These are phyloP conservation scores for Sericinus montela DNA, from an alignment of 2,888 invertebrate genomes.

Conservation along the genomic window DNA sequence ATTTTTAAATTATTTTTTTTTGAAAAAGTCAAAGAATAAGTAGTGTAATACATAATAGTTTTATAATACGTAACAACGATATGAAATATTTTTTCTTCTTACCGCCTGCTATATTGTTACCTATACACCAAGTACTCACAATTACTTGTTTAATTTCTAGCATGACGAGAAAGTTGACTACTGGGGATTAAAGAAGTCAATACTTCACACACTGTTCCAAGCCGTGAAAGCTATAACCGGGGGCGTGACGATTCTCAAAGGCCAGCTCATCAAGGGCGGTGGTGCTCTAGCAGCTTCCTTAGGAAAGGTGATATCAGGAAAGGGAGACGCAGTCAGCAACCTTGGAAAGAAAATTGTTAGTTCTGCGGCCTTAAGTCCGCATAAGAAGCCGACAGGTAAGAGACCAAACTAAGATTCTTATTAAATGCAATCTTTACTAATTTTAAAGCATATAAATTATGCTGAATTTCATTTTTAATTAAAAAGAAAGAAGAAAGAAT, in stretches of 20 bases:
- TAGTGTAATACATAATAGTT: too few relatives aligned
- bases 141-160: constrained; percentile 15
- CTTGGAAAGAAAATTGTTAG: constrained; percentile 89
- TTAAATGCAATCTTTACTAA: too few relatives aligned
- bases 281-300: constrained; percentile 77
- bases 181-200: constrained; percentile 89
- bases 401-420: too few relatives aligned
- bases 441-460: too few relatives aligned
- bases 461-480: too few relatives aligned
- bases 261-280: constrained; percentile 91
- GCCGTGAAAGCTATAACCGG: constrained; percentile 94
- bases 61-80: too few relatives aligned
- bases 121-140: too few relatives aligned
- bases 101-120: too few relatives aligned
- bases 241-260: constrained; percentile 91
- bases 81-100: too few relatives aligned
- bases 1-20: too few relatives aligned
- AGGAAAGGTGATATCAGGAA: constrained; percentile 82
- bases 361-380: constrained; percentile 84
- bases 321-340: constrained; percentile 89
- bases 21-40: too few relatives aligned
- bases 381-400: constrained; percentile 64
- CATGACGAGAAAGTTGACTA: constrained; percentile 79
- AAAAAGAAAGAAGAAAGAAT: too few relatives aligned
- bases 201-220: constrained; percentile 89